Conservation (phyloP, 2,113 vertebrate species). For the Gymnobelideus leadbeateri region DNA sequence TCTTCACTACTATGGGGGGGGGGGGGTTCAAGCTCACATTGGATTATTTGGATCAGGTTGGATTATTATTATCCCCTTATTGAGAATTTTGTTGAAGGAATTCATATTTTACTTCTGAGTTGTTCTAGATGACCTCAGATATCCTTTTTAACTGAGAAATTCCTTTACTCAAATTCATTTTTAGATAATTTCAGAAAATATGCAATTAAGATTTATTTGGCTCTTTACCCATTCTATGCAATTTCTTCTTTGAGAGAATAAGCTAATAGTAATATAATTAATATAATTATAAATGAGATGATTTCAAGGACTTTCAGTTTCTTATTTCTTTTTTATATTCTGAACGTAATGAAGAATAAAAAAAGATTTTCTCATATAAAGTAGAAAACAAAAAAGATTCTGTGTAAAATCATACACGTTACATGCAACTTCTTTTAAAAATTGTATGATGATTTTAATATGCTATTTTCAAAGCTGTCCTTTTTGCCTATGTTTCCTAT, state of each 20-base stretch:
- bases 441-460: not conserved
- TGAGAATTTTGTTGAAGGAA: not conserved
- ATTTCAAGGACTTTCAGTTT: not conserved
- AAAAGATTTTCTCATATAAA: not conserved
- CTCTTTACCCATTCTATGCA: not conserved
- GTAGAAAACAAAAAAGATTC: not conserved
- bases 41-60: not conserved
- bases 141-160: not conserved
- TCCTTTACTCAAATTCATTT: not conserved
- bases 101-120: not conserved
- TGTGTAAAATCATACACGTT: not conserved
- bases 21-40: not conserved
- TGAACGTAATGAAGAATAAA: not conserved
- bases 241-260: not conserved
- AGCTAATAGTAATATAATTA: not conserved
- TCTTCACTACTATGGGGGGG: not conserved
- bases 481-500: not conserved
- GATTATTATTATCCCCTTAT: not conserved
- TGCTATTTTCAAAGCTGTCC: not conserved
- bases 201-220: not conserved
- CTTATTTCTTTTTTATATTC: not conserved
- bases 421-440: not conserved
- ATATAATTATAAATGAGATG: not conserved
- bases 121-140: not conserved
- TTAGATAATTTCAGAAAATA: not conserved